These are phyloP conservation scores for Xylota sylvarum DNA, from an alignment of 2,888 invertebrate genomes.

Conservation along the genomic window DNA sequence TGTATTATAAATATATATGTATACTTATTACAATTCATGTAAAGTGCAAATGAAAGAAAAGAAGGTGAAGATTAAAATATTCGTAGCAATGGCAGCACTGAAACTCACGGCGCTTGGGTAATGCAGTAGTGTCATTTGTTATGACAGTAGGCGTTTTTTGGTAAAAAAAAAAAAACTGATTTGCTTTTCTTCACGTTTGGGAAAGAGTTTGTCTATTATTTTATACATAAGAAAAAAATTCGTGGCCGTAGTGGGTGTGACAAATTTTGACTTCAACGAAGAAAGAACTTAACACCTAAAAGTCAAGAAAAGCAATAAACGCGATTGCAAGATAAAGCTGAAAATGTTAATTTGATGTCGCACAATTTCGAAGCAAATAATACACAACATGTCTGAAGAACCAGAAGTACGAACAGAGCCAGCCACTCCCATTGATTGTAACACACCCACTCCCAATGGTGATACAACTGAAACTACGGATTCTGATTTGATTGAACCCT, in stretches of 20 bases:
- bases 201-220: slow-evolving; percentile 21
- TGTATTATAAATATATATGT: no score
- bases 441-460: slow-evolving; percentile 58
- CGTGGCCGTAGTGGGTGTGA: slow-evolving; percentile 10
- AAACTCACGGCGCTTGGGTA: neutral
- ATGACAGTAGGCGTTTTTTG: slow-evolving; percentile 70
- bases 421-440: slow-evolving; percentile 64
- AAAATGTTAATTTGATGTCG: slow-evolving; percentile 8
- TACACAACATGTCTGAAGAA: slow-evolving; percentile 48
- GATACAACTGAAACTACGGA: slow-evolving; percentile 7
- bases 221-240: slow-evolving; percentile 17
- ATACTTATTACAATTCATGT: no score
- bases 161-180: slow-evolving; percentile 26
- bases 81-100: slow-evolving; percentile 50
- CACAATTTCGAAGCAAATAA: neutral
- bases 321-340: neutral
- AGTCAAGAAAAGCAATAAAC: neutral
- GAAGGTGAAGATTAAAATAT: no score
- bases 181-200: neutral
- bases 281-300: neutral
- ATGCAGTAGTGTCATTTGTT: slow-evolving; percentile 62
- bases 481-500: neutral
- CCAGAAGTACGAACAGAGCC: slow-evolving; percentile 30
- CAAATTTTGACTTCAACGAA: neutral
- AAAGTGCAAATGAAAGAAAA: no score